A percentile compares a stretch with the other conserved stretches of the same genome.
These are phyloP conservation scores for Enoplosus armatus DNA, from an alignment of 2,797 vertebrate species.

Conservation along the genomic window DNA sequence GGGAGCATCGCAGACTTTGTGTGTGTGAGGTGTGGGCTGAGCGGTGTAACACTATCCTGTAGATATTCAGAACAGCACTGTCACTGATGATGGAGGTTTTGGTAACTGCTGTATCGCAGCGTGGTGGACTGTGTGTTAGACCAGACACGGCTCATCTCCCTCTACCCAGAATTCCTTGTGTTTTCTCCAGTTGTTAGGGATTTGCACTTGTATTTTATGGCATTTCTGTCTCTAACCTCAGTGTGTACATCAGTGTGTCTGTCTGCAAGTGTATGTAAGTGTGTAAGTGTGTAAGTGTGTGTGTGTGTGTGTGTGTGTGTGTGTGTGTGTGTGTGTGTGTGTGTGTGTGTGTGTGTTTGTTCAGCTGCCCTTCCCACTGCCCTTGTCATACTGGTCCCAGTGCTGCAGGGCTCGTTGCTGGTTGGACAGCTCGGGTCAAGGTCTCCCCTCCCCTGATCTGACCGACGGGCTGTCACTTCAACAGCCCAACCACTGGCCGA, in stretches of 20 bases:
- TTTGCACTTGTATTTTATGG: conserved; percentile 53
- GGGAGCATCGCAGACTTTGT: conserved; percentile 3
- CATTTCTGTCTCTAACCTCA: conserved; percentile 39
- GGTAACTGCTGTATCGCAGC: not conserved
- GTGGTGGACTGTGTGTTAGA: not conserved
- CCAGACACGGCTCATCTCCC: not conserved
- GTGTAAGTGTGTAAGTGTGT: conserved; percentile 33
- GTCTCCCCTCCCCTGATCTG: conserved; percentile 77
- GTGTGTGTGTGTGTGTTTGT: conserved; percentile 40
- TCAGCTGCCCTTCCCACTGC: conserved; percentile 76
- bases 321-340: conserved; percentile 5
- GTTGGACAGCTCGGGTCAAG: conserved; percentile 83
- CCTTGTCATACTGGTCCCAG: conserved; percentile 84
- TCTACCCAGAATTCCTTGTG: conserved; percentile 29
- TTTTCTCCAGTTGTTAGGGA: conserved; percentile 24
- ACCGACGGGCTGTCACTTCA: conserved; percentile 81
- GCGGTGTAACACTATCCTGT: not conserved
- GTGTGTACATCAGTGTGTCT: conserved; percentile 23
- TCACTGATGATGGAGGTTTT: conserved; percentile 4
- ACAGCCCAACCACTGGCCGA: conserved; percentile 54
- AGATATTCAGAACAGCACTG: not conserved
- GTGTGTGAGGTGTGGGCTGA: not conserved
- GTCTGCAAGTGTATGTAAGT: conserved; percentile 20
- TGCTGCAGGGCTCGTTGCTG: conserved; percentile 77
- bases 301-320: conserved; percentile 37